Evolutionary conservation across 2,888 invertebrate species (phyloP).

Genomic region (Trichopoda pennipes): DNA sequence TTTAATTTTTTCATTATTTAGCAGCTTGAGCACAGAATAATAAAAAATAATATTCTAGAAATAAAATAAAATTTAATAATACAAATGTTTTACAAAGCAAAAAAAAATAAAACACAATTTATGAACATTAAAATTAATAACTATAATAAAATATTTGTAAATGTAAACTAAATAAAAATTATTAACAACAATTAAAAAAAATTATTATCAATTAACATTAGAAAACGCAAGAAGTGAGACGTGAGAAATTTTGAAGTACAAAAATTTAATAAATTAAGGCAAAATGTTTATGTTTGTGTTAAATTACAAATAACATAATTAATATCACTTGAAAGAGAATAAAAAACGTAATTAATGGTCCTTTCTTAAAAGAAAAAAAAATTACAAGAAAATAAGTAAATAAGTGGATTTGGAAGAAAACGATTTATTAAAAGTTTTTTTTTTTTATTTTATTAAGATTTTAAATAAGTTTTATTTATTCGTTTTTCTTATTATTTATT

Average conservation of each 20-base stretch:
- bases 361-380: constrained; percentile 11
- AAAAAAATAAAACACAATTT: constrained; percentile 29
- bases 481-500: constrained; percentile 10
- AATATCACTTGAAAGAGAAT: constrained; percentile 55
- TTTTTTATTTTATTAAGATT: constrained; percentile 51
- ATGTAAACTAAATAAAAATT: constrained; percentile 55
- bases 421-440: constrained; percentile 48
- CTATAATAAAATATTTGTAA: constrained; percentile 25
- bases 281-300: constrained; percentile 29
- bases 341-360: constrained; percentile 13
- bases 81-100: constrained; percentile 58
- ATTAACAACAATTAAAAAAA: constrained; percentile 61
- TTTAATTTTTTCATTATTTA: constrained; percentile 48
- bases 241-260: neutral
- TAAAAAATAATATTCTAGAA: constrained; percentile 38
- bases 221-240: constrained; percentile 11
- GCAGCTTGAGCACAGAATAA: constrained; percentile 45
- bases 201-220: constrained; percentile 17
- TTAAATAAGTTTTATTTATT: constrained; percentile 56
- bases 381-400: too few relatives aligned
- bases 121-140: constrained; percentile 48
- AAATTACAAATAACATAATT: constrained; percentile 39
- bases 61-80: constrained; percentile 58
- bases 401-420: constrained; percentile 56
- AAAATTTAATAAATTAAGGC: constrained; percentile 54